phyloP scores from a whole-genome alignment of 2,888 invertebrate genomes.

The Myathropa florea region DNA sequence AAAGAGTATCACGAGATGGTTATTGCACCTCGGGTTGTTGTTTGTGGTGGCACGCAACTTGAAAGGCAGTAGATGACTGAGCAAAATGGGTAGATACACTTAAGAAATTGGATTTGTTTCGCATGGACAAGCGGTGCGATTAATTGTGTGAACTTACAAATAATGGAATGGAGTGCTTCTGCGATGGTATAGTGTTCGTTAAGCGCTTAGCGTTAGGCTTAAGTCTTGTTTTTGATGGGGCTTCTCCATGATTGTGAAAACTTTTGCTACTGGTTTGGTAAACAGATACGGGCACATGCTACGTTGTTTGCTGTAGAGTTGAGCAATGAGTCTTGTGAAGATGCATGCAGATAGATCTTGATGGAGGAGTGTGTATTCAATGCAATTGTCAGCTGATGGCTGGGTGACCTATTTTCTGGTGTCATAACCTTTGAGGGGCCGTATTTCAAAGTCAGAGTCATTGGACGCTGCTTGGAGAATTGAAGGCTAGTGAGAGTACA shows the following conservation, averaged over 20 bases:
- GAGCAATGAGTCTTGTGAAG: slow-evolving; percentile 20
- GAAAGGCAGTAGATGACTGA: slow-evolving; percentile 25
- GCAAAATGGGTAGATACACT: slow-evolving; percentile 25
- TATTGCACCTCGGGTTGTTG: not conserved
- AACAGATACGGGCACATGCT: slow-evolving; percentile 1
- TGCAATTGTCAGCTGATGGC: not conserved
- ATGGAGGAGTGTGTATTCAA: not conserved
- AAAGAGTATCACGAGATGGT: slow-evolving; percentile 2
- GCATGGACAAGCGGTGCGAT: slow-evolving; percentile 34
- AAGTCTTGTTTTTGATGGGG: not conserved
- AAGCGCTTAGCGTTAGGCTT: slow-evolving; percentile 14
- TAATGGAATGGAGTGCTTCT: slow-evolving; percentile 6
- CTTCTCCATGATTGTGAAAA: slow-evolving; percentile 29
- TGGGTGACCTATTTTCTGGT: slow-evolving; percentile 5
- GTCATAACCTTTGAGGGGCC: slow-evolving; percentile 3
- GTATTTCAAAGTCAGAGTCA: not conserved
- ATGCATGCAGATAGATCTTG: not conserved
- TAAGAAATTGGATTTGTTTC: slow-evolving; percentile 46
- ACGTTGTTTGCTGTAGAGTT: slow-evolving; percentile 5
- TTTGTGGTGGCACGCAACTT: not conserved
- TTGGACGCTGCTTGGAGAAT: not conserved
- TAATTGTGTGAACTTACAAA: slow-evolving; percentile 44
- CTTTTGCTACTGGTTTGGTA: slow-evolving; percentile 27
- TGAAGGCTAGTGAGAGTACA: not conserved
- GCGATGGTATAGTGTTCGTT: not conserved